Conservation (phyloP, 1,140 invertebrate species). For the Microplitis demolitor region DNA sequence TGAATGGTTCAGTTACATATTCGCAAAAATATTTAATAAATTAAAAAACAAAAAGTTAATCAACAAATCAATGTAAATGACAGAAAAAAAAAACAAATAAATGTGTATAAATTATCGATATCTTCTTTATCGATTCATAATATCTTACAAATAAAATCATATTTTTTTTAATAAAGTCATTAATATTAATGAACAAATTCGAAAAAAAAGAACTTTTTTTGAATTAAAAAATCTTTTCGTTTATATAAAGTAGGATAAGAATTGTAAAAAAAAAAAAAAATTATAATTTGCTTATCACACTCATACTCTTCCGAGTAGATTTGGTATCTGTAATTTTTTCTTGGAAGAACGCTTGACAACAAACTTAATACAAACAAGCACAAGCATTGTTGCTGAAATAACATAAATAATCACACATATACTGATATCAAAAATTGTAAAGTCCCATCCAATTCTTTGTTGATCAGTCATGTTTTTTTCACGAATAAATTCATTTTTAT, state of each 20-base stretch:
- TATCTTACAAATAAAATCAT: no score
- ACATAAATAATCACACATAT: constrained; percentile 78
- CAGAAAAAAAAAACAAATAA: no score
- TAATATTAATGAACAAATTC: no score
- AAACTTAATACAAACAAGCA: constrained; percentile 79
- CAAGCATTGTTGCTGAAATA: constrained; percentile 70
- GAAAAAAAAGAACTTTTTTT: no score
- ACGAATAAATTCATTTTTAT: constrained; percentile 37
- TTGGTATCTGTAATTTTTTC: constrained; percentile 72
- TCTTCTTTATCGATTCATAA: no score
- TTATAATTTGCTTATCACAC: not conserved
- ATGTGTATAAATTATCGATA: no score
- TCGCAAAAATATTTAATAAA: no score
- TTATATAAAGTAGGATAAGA: not conserved
- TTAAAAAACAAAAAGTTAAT: no score
- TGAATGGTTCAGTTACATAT: no score
- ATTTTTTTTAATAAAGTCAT: no score
- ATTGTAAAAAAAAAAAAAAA: not conserved
- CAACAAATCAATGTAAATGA: no score
- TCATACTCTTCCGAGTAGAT: constrained; percentile 69
- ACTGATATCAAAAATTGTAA: constrained; percentile 73
- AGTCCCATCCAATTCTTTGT: constrained; percentile 61
- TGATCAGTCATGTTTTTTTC: constrained; percentile 46
- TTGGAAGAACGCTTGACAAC: constrained; percentile 71
- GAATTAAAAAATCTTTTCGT: no score